Conservation (phyloP, 2,888 invertebrate genomes). For the Heteromurus nitidus region DNA sequence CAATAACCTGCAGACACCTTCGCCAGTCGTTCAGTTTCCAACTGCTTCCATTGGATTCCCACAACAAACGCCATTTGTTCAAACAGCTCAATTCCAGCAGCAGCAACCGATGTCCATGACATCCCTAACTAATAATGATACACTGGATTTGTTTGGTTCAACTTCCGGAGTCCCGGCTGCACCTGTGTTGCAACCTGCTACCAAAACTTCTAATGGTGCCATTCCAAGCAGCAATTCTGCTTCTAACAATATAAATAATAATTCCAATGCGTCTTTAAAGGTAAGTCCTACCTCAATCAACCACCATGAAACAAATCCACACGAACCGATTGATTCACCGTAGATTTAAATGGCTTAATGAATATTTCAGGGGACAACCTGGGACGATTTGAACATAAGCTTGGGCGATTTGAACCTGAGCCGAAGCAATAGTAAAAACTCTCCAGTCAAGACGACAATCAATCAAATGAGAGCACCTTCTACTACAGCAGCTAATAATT, state of each 20-base stretch:
- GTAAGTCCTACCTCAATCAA: too few species aligned
- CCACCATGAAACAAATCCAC: too few species aligned
- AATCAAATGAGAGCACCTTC: slow-evolving; percentile 69
- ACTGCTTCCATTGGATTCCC: slow-evolving; percentile 52
- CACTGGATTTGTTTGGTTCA: slow-evolving; percentile 60
- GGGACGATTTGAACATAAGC: slow-evolving; percentile 73
- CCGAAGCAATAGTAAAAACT: slow-evolving; percentile 64
- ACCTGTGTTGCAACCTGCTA: slow-evolving; percentile 63
- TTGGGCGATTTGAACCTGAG: slow-evolving; percentile 72
- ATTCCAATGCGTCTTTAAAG: slow-evolving; percentile 70
- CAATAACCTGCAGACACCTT: slow-evolving; percentile 54
- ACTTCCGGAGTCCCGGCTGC: slow-evolving; percentile 49
- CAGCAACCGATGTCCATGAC: slow-evolving; percentile 52
- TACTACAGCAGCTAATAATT: slow-evolving; percentile 64
- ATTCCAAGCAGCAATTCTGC: slow-evolving; percentile 65
- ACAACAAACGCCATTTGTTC: slow-evolving; percentile 47
- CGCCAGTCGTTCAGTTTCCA: slow-evolving; percentile 64
- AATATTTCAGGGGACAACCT: slow-evolving; percentile 72
- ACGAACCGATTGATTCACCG: not conserved
- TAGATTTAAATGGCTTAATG: not conserved
- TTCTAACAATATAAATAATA: slow-evolving; percentile 72
- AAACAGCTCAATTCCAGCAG: slow-evolving; percentile 56
- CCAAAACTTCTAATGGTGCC: slow-evolving; percentile 60
- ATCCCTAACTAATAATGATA: slow-evolving; percentile 37
- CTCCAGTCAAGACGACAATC: slow-evolving; percentile 70